phyloP scores from a whole-genome alignment of 2,888 invertebrate genomes.

The Dilophus febrilis region DNA sequence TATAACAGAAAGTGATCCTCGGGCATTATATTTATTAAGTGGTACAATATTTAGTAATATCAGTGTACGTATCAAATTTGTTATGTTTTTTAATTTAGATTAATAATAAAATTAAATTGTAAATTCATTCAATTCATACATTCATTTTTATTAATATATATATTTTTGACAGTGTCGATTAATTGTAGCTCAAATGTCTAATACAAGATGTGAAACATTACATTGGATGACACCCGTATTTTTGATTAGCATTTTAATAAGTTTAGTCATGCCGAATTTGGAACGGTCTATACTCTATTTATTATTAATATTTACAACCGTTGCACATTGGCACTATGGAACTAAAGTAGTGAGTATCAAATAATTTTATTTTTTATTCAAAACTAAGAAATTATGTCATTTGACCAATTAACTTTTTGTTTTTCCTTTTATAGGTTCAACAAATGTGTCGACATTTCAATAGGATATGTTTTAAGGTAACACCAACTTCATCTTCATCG shows the following conservation, averaged over 20 bases:
- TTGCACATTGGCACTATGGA: slow-evolving; percentile 83
- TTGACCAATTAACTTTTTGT: slow-evolving; percentile 6
- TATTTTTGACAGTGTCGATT: slow-evolving; percentile 65
- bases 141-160: not conserved
- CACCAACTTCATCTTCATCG: too few relatives aligned
- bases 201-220: slow-evolving; percentile 69
- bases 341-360: slow-evolving; percentile 62
- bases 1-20: slow-evolving; percentile 67
- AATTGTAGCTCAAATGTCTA: slow-evolving; percentile 96
- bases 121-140: slow-evolving; percentile 1
- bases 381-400: too few relatives aligned
- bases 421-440: slow-evolving; percentile 49
- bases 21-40: slow-evolving; percentile 71
- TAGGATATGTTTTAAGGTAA: slow-evolving; percentile 61
- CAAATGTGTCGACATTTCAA: slow-evolving; percentile 91
- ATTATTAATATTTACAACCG: slow-evolving; percentile 50
- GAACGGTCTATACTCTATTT: slow-evolving; percentile 56
- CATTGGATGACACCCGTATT: slow-evolving; percentile 29
- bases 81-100: slow-evolving; percentile 3
- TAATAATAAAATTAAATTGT: slow-evolving; percentile 3
- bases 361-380: too few relatives aligned
- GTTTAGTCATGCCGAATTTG: slow-evolving; percentile 26
- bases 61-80: slow-evolving; percentile 51
- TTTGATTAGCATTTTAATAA: slow-evolving; percentile 18
- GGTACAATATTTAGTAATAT: slow-evolving; percentile 97